These are phyloP conservation scores for Alethe castanea DNA, from an alignment of 2,113 vertebrate genomes.

Conservation along the genomic window DNA sequence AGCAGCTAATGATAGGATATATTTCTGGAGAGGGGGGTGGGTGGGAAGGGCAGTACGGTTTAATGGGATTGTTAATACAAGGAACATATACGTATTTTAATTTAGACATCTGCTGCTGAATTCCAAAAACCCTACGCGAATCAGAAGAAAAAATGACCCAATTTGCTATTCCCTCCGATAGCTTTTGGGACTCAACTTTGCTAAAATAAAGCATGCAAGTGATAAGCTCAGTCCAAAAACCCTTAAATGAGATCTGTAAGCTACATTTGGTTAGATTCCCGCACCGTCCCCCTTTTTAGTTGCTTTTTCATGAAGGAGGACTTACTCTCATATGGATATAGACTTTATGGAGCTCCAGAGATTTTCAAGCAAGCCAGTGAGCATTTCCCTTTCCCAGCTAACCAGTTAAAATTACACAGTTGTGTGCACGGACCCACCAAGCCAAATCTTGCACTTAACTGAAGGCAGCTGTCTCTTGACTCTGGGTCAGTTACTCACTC, in stretches of 20 bases:
- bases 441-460: neutral
- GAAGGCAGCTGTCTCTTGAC: neutral
- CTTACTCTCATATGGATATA: neutral
- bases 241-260: neutral
- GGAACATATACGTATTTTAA: constrained; percentile 54
- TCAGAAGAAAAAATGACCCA: neutral
- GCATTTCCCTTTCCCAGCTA: neutral
- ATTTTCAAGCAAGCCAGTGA: neutral
- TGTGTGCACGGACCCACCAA: neutral
- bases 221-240: neutral
- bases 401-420: neutral
- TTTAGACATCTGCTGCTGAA: constrained; percentile 57
- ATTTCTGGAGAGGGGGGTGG: constrained; percentile 64
- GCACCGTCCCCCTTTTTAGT: neutral
- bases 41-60: constrained; percentile 13
- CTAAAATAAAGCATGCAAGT: neutral
- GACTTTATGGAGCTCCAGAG: neutral
- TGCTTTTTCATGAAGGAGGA: neutral
- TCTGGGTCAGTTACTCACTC: neutral
- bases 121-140: neutral
- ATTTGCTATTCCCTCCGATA: neutral
- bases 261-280: neutral
- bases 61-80: constrained; percentile 69
- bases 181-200: neutral
- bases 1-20: constrained; percentile 89